A percentile compares a stretch with the other conserved stretches of the same genome.
Conservation (phyloP, 2,888 invertebrate genomes). For the Lepidocyrtoides sp. region DNA sequence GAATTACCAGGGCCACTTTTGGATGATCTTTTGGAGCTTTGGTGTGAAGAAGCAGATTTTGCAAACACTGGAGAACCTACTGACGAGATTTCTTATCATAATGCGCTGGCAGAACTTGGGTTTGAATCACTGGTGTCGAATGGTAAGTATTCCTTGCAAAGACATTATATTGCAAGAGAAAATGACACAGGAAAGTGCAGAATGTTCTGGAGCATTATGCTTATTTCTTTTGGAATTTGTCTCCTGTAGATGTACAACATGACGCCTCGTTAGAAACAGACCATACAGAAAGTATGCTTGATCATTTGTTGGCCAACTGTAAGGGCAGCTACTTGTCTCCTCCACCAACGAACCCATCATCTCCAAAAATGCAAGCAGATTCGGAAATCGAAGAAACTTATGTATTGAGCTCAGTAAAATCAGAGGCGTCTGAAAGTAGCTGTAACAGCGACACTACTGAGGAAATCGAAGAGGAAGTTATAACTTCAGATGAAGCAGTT, state of each 20-base stretch:
- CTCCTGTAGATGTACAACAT: constrained; percentile 69
- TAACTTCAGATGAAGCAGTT: constrained; percentile 52
- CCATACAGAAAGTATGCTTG: constrained; percentile 82
- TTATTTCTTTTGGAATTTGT: constrained; percentile 20
- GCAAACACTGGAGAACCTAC: constrained; percentile 66
- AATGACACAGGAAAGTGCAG: constrained; percentile 7
- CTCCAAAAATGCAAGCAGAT: constrained; percentile 79
- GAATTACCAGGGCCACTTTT: constrained; percentile 80
- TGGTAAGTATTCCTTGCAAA: constrained; percentile 63
- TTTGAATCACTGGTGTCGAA: constrained; percentile 76
- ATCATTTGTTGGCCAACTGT: constrained; percentile 80
- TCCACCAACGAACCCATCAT: constrained; percentile 85
- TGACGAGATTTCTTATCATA: constrained; percentile 80
- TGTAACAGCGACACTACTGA: constrained; percentile 58
- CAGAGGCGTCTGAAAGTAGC: constrained; percentile 55
- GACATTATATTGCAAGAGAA: not conserved
- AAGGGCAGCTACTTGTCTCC: constrained; percentile 82
- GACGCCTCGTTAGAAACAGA: constrained; percentile 70
- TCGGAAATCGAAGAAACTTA: constrained; percentile 70
- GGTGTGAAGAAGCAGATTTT: constrained; percentile 79
- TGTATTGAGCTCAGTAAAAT: constrained; percentile 66
- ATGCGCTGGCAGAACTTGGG: constrained; percentile 80
- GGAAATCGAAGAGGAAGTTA: constrained; percentile 76
- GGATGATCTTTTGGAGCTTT: constrained; percentile 83
- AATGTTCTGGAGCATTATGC: constrained; percentile 52